These are phyloP conservation scores for Rhineura floridana DNA, from an alignment of 2,113 vertebrate species.

Conservation along the genomic window DNA sequence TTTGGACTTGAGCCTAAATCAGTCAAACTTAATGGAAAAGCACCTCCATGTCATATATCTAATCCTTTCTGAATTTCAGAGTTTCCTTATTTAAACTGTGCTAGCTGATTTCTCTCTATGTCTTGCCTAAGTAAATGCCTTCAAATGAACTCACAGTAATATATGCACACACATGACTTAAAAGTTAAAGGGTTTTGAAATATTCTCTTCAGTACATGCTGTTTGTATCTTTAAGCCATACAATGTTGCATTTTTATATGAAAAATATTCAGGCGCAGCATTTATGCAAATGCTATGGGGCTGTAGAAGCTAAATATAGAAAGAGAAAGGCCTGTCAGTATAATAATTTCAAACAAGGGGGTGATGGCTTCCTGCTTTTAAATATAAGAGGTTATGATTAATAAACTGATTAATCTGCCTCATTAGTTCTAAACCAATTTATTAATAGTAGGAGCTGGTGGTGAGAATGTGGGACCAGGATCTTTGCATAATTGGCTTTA, in stretches of 20 bases:
- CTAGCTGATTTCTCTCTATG: slow-evolving; percentile 33
- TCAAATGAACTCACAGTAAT: slow-evolving; percentile 56
- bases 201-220: slow-evolving; percentile 56
- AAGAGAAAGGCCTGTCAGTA: neutral
- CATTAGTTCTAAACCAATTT: slow-evolving; percentile 23
- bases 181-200: slow-evolving; percentile 56
- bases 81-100: slow-evolving; percentile 31
- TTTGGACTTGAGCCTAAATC: neutral
- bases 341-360: slow-evolving; percentile 13
- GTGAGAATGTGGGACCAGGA: slow-evolving; percentile 27
- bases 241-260: slow-evolving; percentile 46
- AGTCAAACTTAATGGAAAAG: neutral
- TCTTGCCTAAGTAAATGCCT: slow-evolving; percentile 39
- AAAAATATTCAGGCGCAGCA: slow-evolving; percentile 43
- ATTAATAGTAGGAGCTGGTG: slow-evolving; percentile 32
- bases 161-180: slow-evolving; percentile 57
- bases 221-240: slow-evolving; percentile 49
- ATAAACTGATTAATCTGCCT: slow-evolving; percentile 31
- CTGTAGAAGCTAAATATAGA: neutral
- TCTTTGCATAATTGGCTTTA: slow-evolving; percentile 31
- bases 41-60: neutral
- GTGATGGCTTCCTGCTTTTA: slow-evolving; percentile 29
- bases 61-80: neutral
- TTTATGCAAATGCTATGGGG: slow-evolving; percentile 41
- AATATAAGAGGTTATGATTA: slow-evolving; percentile 19